These are phyloP conservation scores for Pelecanoides urinatrix DNA, from an alignment of 2,113 vertebrate species.

Conservation along the genomic window DNA sequence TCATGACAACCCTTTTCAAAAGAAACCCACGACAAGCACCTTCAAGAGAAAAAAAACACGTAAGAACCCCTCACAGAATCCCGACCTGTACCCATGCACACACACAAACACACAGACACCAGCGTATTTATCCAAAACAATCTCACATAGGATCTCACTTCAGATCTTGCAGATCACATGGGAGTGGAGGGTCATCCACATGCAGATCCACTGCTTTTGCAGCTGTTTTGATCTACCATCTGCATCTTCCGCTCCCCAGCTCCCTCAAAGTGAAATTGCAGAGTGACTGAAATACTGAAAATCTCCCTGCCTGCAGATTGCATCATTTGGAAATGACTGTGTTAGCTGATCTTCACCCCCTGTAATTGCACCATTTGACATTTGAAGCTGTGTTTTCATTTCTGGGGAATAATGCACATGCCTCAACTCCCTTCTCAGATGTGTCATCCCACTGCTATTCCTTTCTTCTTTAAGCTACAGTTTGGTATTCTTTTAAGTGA, in stretches of 20 bases:
- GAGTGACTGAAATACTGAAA: not conserved
- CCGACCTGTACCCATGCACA: not conserved
- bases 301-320: not conserved
- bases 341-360: not conserved
- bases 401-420: not conserved
- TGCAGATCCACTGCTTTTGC: not conserved
- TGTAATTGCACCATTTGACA: not conserved
- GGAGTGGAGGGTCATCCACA: not conserved
- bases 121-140: not conserved
- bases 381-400: conserved; percentile 6
- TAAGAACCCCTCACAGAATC: not conserved
- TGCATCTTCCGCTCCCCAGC: not conserved
- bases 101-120: not conserved
- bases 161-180: not conserved
- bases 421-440: not conserved
- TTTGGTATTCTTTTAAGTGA: conserved; percentile 6
- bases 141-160: not conserved
- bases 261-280: not conserved
- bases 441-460: conserved; percentile 19
- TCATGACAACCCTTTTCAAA: not conserved
- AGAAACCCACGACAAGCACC: not conserved
- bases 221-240: not conserved
- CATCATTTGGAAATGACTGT: not conserved
- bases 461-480: not conserved
- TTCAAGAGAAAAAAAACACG: not conserved